Evolutionary conservation across 2,888 invertebrate species (phyloP).

Genomic region (Trissolcus brochymenae): DNA sequence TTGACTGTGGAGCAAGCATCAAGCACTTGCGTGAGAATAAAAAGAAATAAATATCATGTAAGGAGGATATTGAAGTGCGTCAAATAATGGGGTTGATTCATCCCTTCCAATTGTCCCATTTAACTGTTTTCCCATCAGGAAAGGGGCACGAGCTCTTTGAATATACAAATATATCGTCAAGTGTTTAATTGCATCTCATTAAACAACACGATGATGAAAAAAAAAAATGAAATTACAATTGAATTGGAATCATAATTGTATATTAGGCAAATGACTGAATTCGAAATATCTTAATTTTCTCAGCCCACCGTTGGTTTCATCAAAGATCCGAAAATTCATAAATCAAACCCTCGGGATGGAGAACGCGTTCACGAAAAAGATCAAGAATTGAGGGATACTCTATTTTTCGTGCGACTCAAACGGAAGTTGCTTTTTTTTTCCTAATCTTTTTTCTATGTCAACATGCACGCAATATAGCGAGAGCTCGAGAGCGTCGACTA

Average conservation of each 20-base stretch:
- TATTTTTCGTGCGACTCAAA: constrained; percentile 35
- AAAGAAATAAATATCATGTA: constrained; percentile 24
- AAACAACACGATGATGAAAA: not conserved
- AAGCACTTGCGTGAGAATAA: constrained; percentile 9
- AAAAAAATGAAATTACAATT: not conserved
- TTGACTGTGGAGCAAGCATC: constrained; percentile 27
- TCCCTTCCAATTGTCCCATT: constrained; percentile 50
- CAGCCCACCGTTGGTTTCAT: not conserved
- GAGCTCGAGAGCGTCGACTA: constrained; percentile 48
- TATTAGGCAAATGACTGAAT: not conserved
- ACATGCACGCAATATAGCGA: constrained; percentile 62
- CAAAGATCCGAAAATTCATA: not conserved
- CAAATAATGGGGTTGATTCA: constrained; percentile 47
- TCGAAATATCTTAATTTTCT: not conserved
- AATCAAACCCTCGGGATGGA: not conserved
- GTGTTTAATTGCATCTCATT: constrained; percentile 5
- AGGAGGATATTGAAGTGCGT: constrained; percentile 37
- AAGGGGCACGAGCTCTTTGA: constrained; percentile 21
- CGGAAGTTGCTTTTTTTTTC: constrained; percentile 32
- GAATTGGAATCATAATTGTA: not conserved
- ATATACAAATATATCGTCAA: constrained; percentile 30
- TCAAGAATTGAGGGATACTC: constrained; percentile 12
- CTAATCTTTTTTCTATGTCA: constrained; percentile 49
- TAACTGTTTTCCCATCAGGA: constrained; percentile 44
- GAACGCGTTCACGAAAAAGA: too few relatives aligned